Percentiles rank a stretch among this genome's conserved stretches.
These are phyloP conservation scores for Agapornis roseicollis DNA, from an alignment of 2,113 vertebrate genomes.

Conservation along the genomic window DNA sequence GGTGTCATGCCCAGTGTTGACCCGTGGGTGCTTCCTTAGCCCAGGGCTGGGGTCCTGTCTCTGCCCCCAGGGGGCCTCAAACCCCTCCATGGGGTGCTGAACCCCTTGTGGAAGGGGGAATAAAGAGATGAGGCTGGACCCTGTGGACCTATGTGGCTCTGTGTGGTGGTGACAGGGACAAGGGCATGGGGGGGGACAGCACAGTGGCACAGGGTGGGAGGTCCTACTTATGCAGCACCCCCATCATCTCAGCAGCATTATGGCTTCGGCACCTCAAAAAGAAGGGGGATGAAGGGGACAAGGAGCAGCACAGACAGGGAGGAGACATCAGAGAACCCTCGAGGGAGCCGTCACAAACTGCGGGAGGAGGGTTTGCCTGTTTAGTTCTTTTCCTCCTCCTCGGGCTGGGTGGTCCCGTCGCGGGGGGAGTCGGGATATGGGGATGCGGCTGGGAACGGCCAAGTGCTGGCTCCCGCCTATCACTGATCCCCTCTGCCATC, in stretches of 20 bases:
- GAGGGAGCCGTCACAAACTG: not conserved
- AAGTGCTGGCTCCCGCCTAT: not conserved
- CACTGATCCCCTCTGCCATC: not conserved
- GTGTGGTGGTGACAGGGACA: not conserved
- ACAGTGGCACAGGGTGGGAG: not conserved
- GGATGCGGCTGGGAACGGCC: not conserved
- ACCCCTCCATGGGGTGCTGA: not conserved
- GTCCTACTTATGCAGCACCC: not conserved
- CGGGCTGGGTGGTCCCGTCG: not conserved
- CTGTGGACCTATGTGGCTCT: rapidly evolving
- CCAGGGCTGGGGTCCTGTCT: rapidly evolving
- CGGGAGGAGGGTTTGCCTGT: not conserved
- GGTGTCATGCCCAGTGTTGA: not conserved
- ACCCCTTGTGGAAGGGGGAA: not conserved
- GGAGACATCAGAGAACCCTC: not conserved
- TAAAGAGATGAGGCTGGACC: not conserved
- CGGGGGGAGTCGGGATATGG: not conserved
- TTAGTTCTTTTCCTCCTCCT: not conserved
- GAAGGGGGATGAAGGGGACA: rapidly evolving
- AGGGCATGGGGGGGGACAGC: rapidly evolving
- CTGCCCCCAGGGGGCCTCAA: rapidly evolving
- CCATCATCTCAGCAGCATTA: not conserved
- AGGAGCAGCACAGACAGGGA: not conserved
- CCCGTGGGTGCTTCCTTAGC: not conserved
- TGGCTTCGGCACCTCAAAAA: not conserved